A percentile compares a stretch with the other conserved stretches of the same genome.
Conservation (phyloP, 2,797 vertebrate genomes). For the Spondyliosoma cantharus region DNA sequence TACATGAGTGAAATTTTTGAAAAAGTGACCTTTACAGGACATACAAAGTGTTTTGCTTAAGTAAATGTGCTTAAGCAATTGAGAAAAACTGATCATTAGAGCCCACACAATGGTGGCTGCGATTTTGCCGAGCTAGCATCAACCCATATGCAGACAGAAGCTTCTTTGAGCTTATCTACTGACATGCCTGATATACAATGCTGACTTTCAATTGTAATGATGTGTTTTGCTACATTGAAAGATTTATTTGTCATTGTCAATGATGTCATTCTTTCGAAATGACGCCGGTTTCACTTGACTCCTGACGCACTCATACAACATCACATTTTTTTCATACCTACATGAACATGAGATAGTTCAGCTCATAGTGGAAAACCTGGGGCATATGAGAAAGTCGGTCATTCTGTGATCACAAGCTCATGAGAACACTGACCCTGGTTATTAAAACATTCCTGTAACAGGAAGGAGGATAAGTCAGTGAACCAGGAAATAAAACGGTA, state of each 20-base stretch:
- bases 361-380: background rate
- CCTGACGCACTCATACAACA: conserved; percentile 16
- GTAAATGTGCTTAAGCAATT: background rate
- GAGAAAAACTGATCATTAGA: conserved; percentile 6
- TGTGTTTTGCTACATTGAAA: background rate
- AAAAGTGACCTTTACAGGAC: background rate
- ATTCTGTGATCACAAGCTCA: background rate
- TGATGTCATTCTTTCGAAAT: conserved; percentile 43
- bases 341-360: background rate
- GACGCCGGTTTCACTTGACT: conserved; percentile 14
- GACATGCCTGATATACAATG: background rate
- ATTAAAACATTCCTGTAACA: conserved; percentile 2
- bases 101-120: background rate
- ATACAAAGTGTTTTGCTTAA: background rate
- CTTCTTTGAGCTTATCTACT: background rate
- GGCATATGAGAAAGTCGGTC: background rate
- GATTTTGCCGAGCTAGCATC: background rate
- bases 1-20: background rate
- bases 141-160: background rate
- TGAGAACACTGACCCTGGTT: background rate
- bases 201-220: background rate
- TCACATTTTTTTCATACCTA: conserved; percentile 27
- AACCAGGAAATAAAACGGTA: background rate
- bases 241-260: background rate
- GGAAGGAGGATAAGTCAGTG: background rate